These are phyloP conservation scores for Microvelia longipes DNA, from an alignment of 1,140 invertebrate genomes.

Conservation along the genomic window DNA sequence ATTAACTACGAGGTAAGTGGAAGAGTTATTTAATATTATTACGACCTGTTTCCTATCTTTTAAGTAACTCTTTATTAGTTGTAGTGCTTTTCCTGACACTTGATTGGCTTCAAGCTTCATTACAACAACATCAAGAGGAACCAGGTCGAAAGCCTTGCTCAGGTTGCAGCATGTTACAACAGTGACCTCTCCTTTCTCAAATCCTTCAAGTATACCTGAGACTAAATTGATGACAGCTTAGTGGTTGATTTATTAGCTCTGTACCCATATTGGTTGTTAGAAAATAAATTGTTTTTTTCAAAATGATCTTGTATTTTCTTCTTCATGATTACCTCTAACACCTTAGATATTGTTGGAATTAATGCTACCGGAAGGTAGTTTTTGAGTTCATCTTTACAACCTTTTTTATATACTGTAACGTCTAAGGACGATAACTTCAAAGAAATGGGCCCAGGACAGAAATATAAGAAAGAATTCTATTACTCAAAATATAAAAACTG, in stretches of 20 bases:
- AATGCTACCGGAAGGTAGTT: slow-evolving; percentile 22
- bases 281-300: slow-evolving; percentile 19
- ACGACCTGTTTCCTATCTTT: neutral
- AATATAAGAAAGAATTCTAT: too few relatives aligned
- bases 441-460: too few relatives aligned
- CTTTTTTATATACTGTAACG: too few relatives aligned
- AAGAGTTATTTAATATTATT: neutral
- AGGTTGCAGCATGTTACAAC: slow-evolving; percentile 23
- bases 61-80: neutral
- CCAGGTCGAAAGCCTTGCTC: slow-evolving; percentile 25
- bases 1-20: neutral
- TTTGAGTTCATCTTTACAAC: slow-evolving; percentile 10
- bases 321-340: slow-evolving; percentile 22
- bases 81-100: neutral
- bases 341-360: slow-evolving; percentile 21
- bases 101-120: slow-evolving; percentile 16
- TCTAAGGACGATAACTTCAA: too few relatives aligned
- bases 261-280: slow-evolving; percentile 20
- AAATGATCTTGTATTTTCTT: slow-evolving; percentile 17
- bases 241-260: slow-evolving; percentile 18
- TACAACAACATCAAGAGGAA: slow-evolving; percentile 21
- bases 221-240: slow-evolving; percentile 17
- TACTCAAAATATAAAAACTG: too few relatives aligned
- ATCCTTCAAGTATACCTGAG: slow-evolving; percentile 10
- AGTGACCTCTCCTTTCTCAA: slow-evolving; percentile 16